Evolutionary conservation across 2,797 vertebrate genomes (phyloP).

Genomic region (Crax fasciolata): DNA sequence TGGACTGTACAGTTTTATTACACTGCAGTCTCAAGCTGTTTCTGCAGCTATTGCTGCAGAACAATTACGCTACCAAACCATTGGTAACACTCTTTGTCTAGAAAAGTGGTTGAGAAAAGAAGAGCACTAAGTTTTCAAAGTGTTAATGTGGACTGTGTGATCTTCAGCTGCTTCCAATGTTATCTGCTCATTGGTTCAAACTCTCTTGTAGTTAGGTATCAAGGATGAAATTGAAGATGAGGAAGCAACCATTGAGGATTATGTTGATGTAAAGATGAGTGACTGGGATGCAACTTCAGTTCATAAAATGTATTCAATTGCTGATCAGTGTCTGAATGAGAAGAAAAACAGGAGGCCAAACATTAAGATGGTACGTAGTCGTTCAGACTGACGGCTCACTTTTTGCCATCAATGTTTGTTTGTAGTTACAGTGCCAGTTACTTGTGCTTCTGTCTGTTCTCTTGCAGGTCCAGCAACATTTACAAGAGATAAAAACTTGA

Average conservation of each 20-base stretch:
- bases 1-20: neutral
- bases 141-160: neutral
- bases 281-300: slow-evolving; percentile 83
- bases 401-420: neutral
- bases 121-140: neutral
- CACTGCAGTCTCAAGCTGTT: neutral
- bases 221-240: slow-evolving; percentile 96
- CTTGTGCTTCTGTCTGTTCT: neutral
- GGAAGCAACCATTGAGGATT: slow-evolving; percentile 90
- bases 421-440: neutral
- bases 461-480: slow-evolving; percentile 81
- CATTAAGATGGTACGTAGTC: slow-evolving; percentile 86
- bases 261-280: slow-evolving; percentile 90
- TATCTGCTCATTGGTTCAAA: neutral
- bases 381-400: neutral
- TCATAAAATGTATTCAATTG: slow-evolving; percentile 88
- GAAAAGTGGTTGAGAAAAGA: neutral
- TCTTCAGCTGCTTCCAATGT: neutral
- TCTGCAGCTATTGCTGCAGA: neutral
- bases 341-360: slow-evolving; percentile 91
- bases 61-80: neutral
- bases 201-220: slow-evolving; percentile 87
- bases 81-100: neutral
- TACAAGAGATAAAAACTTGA: slow-evolving; percentile 72
- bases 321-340: slow-evolving; percentile 89